Percentiles rank a stretch among this genome's conserved stretches.
Conservation (phyloP, 2,797 vertebrate species). For the Darevskia nairensis region DNA sequence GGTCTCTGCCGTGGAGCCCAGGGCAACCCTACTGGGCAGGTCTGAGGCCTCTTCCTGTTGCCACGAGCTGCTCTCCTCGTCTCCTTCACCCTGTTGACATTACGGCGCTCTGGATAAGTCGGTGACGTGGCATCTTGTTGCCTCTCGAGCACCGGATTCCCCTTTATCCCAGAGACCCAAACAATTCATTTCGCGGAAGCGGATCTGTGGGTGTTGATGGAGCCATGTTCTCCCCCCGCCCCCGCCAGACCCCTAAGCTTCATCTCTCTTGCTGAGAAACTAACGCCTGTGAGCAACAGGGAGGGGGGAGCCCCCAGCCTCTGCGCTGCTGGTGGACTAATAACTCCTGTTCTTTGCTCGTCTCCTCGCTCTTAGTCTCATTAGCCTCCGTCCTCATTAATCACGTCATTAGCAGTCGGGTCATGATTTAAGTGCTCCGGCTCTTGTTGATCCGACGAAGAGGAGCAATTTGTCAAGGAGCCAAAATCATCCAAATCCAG, state of each 20-base stretch:
- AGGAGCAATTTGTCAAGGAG: conserved; percentile 45
- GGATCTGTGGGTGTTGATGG: conserved; percentile 32
- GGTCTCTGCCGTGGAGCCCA: neutral
- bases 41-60: neutral
- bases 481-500: conserved; percentile 50
- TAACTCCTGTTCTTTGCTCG: conserved; percentile 28
- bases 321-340: conserved; percentile 33
- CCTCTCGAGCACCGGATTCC: conserved; percentile 46
- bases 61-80: neutral
- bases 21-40: neutral
- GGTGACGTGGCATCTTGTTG: conserved; percentile 17
- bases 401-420: conserved; percentile 59
- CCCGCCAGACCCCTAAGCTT: neutral
- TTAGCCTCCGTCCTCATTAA: conserved; percentile 66
- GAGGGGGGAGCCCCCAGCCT: conserved; percentile 30
- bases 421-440: conserved; percentile 61
- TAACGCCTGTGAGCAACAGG: neutral
- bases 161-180: conserved; percentile 39
- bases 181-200: conserved; percentile 25
- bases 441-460: conserved; percentile 57
- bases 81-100: conserved; percentile 12
- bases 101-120: conserved; percentile 14
- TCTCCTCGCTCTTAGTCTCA: conserved; percentile 58
- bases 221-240: neutral
- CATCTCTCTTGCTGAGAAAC: conserved; percentile 26